These are phyloP conservation scores for Dryobotodes eremita DNA, from an alignment of 2,888 invertebrate genomes.

Conservation along the genomic window DNA sequence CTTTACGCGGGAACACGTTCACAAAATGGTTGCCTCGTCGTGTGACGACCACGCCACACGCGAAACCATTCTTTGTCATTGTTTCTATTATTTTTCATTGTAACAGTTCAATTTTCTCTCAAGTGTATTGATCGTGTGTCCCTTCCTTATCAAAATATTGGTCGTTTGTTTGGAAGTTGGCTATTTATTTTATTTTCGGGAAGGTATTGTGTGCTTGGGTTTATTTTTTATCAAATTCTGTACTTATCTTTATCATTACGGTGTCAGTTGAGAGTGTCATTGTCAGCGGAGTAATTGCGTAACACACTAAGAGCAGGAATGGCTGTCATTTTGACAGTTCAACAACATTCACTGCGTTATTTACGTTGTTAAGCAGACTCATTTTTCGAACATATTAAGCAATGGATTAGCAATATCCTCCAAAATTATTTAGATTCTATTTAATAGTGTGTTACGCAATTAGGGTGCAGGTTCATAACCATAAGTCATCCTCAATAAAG, in stretches of 20 bases:
- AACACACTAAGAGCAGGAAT: too few relatives aligned
- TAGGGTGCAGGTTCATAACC: not conserved
- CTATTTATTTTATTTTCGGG: constrained; percentile 36
- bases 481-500: not conserved
- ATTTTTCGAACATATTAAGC: too few relatives aligned
- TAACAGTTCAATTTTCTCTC: constrained; percentile 65
- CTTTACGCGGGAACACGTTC: constrained; percentile 58
- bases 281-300: not conserved
- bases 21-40: constrained; percentile 53
- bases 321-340: too few relatives aligned
- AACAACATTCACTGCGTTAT: too few relatives aligned
- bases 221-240: constrained; percentile 18
- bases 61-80: constrained; percentile 64
- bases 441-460: too few relatives aligned
- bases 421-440: too few relatives aligned
- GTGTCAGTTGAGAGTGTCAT: not conserved
- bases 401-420: too few relatives aligned
- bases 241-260: constrained; percentile 12
- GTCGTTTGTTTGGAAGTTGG: constrained; percentile 45
- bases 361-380: too few relatives aligned
- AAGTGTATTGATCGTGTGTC: constrained; percentile 62
- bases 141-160: constrained; percentile 64
- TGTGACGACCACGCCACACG: constrained; percentile 60
- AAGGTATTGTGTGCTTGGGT: constrained; percentile 31
- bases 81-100: constrained; percentile 64